Conservation (phyloP, 2,888 invertebrate genomes). For the Malacosoma neustria region DNA sequence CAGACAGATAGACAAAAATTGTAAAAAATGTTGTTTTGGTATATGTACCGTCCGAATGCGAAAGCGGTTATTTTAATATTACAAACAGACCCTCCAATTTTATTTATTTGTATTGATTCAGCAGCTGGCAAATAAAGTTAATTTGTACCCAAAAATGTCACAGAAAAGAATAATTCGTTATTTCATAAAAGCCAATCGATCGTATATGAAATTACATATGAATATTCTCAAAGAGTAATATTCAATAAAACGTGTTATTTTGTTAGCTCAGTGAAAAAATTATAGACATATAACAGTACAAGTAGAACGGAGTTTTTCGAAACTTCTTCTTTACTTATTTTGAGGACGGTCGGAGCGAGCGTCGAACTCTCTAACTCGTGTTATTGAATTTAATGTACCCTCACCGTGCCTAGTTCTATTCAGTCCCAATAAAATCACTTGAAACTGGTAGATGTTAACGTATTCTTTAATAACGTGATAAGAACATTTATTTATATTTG, state of each 20-base stretch:
- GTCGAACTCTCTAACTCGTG: conserved; percentile 70
- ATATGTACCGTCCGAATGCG: too few species aligned
- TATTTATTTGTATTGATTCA: too few species aligned
- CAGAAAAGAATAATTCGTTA: too few species aligned
- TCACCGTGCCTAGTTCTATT: conserved; percentile 52
- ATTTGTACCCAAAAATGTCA: too few species aligned
- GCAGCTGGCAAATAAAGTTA: too few species aligned
- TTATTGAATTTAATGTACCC: conserved; percentile 74
- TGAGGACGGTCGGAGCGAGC: conserved; percentile 70
- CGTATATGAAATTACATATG: not conserved
- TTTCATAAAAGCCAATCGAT: not conserved
- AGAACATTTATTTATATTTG: too few species aligned
- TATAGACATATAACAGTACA: conserved; percentile 54
- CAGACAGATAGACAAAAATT: too few species aligned
- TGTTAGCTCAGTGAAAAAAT: conserved; percentile 42
- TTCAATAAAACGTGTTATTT: conserved; percentile 26
- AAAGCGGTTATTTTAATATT: too few species aligned
- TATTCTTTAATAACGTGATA: conserved; percentile 13
- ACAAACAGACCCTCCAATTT: too few species aligned
- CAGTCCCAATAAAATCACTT: conserved; percentile 57
- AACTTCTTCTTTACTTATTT: conserved; percentile 69
- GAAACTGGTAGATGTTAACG: conserved; percentile 31
- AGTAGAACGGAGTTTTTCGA: conserved; percentile 59
- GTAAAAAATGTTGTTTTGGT: too few species aligned
- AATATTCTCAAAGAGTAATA: too few species aligned